Conservation (phyloP, 2,888 invertebrate genomes). For the Anthrax anthrax region DNA sequence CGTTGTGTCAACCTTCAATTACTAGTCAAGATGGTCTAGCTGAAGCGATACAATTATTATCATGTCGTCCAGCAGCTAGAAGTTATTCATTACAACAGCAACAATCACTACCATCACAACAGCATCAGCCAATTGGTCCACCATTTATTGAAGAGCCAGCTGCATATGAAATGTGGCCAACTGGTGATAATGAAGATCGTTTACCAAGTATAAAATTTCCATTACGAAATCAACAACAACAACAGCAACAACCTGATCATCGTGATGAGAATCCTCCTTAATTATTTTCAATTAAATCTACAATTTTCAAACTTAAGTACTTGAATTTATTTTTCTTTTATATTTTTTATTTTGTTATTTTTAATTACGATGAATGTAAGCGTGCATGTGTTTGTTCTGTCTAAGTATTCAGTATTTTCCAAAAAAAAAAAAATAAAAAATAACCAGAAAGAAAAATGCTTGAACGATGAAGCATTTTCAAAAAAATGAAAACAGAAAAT, state of each 20-base stretch:
- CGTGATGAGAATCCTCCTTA: conserved; percentile 11
- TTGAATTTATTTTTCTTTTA: too few relatives aligned
- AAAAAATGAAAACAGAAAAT: too few relatives aligned
- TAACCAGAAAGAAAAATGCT: too few relatives aligned
- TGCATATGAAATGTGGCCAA: conserved; percentile 20
- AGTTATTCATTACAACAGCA: conserved; percentile 16
- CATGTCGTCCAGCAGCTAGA: conserved; percentile 37
- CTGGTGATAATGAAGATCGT: conserved; percentile 17
- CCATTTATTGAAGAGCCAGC: conserved; percentile 19
- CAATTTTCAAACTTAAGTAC: too few relatives aligned
- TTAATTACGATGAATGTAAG: too few relatives aligned
- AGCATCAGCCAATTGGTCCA: conserved; percentile 16
- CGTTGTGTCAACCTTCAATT: conserved; percentile 35
- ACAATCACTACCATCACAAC: conserved; percentile 16
- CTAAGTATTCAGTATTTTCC: too few relatives aligned
- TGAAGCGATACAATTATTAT: conserved; percentile 49
- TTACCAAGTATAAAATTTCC: conserved; percentile 21
- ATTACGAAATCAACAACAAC: conserved; percentile 12
- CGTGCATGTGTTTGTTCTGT: too few relatives aligned
- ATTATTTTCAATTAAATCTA: too few relatives aligned
- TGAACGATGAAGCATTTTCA: too few relatives aligned
- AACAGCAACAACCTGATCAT: too few relatives aligned
- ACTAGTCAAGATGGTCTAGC: conserved; percentile 50
- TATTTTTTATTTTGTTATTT: too few relatives aligned
- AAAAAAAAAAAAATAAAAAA: too few relatives aligned